These are phyloP conservation scores for Diabrotica virgifera DNA, from an alignment of 1,140 invertebrate species.

Conservation along the genomic window DNA sequence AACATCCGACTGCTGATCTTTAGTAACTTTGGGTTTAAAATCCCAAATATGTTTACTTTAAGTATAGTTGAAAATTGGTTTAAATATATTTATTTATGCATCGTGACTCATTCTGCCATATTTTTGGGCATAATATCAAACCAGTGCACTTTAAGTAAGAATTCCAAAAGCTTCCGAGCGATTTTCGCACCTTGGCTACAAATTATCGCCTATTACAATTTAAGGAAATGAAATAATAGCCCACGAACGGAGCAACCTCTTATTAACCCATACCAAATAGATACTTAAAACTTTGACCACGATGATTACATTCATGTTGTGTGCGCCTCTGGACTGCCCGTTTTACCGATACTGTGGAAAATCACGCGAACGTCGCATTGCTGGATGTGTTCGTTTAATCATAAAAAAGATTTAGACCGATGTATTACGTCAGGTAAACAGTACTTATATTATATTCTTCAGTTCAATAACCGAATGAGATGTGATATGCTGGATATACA, in stretches of 20 bases:
- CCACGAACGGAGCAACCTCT: neutral
- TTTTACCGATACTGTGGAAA: slow-evolving; percentile 2
- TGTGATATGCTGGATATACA: no score
- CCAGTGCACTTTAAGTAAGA: neutral
- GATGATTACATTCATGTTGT: neutral
- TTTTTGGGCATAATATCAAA: no score
- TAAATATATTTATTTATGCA: no score
- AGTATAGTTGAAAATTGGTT: no score
- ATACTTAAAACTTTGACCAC: neutral
- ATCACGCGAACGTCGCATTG: neutral
- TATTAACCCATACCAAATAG: neutral
- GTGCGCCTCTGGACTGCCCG: neutral
- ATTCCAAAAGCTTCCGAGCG: neutral
- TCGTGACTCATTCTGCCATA: no score
- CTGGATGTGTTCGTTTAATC: neutral
- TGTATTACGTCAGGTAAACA: neutral
- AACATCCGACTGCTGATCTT: no score
- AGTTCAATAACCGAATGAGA: neutral
- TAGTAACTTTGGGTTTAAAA: no score
- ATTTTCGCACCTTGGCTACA: neutral
- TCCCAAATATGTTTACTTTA: no score
- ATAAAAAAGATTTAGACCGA: slow-evolving; percentile 1
- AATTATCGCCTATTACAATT: neutral
- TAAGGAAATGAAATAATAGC: neutral
- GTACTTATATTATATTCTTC: neutral